Conservation (phyloP, 2,888 invertebrate genomes). For the Abrostola tripartita region DNA sequence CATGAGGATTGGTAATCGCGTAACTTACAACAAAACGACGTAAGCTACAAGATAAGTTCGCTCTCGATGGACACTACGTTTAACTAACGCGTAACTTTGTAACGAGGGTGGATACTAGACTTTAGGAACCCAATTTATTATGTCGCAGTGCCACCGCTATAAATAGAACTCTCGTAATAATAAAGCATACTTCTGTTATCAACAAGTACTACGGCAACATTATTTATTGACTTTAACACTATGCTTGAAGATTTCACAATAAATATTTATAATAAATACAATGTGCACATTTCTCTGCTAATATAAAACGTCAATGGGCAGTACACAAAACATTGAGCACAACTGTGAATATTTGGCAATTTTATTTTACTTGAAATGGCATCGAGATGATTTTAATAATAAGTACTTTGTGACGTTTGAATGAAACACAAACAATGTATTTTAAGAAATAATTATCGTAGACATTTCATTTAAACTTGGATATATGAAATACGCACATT, state of each 20-base stretch:
- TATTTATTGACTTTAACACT: conserved; percentile 80
- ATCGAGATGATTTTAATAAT: conserved; percentile 57
- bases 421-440: conserved; percentile 62
- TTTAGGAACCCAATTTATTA: conserved; percentile 76
- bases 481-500: conserved; percentile 81
- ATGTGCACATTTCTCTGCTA: conserved; percentile 79
- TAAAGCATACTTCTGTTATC: conserved; percentile 84
- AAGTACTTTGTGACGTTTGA: conserved; percentile 77
- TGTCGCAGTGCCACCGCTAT: conserved; percentile 73
- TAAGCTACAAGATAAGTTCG: conserved; percentile 73
- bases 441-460: conserved; percentile 64
- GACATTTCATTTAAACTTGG: conserved; percentile 60
- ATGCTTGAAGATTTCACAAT: conserved; percentile 78
- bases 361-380: conserved; percentile 57
- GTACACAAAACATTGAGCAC: conserved; percentile 75
- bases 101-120: conserved; percentile 45
- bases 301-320: conserved; percentile 61
- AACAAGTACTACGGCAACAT: conserved; percentile 84
- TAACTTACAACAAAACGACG: conserved; percentile 77
- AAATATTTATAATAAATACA: conserved; percentile 76
- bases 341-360: conserved; percentile 76
- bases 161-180: conserved; percentile 82
- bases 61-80: conserved; percentile 63
- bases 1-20: conserved; percentile 76
- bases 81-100: conserved; percentile 46